Evolutionary conservation across 1,140 invertebrate species (phyloP).

Genomic region (Agraylea sexmaculata): DNA sequence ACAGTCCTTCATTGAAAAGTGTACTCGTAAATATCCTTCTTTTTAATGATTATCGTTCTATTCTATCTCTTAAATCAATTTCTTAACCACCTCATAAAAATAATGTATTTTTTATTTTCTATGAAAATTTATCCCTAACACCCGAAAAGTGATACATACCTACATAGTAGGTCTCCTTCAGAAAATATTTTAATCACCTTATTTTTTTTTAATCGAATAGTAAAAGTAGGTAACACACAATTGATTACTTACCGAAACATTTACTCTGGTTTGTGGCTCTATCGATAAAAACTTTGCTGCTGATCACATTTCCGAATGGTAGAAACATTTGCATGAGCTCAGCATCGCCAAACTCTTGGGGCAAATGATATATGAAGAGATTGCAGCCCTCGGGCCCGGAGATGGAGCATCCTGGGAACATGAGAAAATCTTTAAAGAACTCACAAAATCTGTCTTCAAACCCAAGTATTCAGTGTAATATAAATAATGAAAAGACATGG

Average conservation of each 20-base stretch:
- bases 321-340: conserved; percentile 99
- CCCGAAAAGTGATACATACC: too few species aligned
- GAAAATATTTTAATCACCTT: too few species aligned
- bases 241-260: conserved; percentile 85
- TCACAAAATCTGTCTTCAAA: conserved; percentile 39
- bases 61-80: too few species aligned
- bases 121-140: too few species aligned
- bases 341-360: conserved; percentile 96
- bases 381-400: conserved; percentile 99
- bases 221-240: conserved; percentile 6
- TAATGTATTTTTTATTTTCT: too few species aligned
- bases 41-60: too few species aligned
- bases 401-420: conserved; percentile 81
- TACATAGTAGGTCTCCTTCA: too few species aligned
- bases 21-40: too few species aligned
- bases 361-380: conserved; percentile 99
- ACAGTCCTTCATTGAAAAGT: too few species aligned
- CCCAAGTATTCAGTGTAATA: conserved; percentile 18
- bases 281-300: conserved; percentile 99
- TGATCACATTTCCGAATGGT: conserved; percentile 98
- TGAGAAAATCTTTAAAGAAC: conserved; percentile 50
- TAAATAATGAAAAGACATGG: conserved; percentile 3
- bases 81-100: too few species aligned
- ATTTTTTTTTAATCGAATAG: too few species aligned
- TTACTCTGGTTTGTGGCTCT: conserved; percentile 99